A percentile compares a stretch with the other conserved stretches of the same genome.
Conservation (phyloP, 1,140 invertebrate species). For the Teleopsis dalmanni region DNA sequence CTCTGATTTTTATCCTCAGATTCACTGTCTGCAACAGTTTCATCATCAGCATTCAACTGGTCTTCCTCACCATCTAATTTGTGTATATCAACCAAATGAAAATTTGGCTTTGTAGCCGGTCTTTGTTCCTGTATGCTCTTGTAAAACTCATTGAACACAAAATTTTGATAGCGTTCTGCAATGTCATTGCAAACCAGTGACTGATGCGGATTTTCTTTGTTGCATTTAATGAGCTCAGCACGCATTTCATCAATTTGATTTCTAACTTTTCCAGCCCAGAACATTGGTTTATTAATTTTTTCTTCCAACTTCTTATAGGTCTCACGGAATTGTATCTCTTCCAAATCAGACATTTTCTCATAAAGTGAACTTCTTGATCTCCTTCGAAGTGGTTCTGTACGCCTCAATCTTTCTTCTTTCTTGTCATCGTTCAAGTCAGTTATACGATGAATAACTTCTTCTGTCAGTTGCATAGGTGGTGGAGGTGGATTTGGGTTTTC, state of each 20-base stretch:
- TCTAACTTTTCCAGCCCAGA: neutral
- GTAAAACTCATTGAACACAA: constrained; percentile 6
- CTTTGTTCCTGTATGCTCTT: constrained; percentile 1
- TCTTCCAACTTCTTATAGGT: constrained; percentile 6
- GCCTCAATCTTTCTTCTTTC: no score
- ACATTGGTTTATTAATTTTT: constrained; percentile 4
- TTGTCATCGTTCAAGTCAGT: no score
- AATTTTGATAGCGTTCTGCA: constrained; percentile 11
- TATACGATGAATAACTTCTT: neutral
- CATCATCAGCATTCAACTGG: no score
- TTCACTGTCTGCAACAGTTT: no score
- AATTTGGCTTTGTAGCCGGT: no score
- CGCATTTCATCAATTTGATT: neutral
- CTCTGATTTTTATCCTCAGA: no score
- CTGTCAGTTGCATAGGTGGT: neutral
- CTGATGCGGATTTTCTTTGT: constrained; percentile 3
- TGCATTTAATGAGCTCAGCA: constrained; percentile 4
- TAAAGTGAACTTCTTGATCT: constrained; percentile 1
- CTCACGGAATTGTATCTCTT: constrained; percentile 6
- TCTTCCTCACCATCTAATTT: no score
- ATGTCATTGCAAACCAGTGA: constrained; percentile 2
- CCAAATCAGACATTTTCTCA: constrained; percentile 6
- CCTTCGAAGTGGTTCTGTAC: neutral
- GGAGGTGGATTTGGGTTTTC: neutral
- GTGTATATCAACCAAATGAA: no score